Evolutionary conservation across 2,888 invertebrate genomes (phyloP).

Genomic region (Eristalinus sepulchralis): DNA sequence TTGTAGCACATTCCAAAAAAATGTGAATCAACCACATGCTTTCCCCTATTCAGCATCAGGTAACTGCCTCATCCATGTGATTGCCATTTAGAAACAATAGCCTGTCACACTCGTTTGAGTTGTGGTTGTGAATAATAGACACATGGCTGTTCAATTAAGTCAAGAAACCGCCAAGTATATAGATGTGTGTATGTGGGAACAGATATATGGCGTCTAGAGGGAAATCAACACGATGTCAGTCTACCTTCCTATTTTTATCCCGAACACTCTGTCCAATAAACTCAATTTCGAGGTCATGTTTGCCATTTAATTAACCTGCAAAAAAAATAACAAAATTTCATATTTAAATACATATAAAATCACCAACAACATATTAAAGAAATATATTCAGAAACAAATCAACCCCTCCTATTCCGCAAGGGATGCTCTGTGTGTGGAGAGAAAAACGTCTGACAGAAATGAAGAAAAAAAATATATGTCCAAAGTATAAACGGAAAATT

Average conservation of each 20-base stretch:
- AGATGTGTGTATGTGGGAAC: not conserved
- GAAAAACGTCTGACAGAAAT: not conserved
- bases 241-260: constrained; percentile 43
- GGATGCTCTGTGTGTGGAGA: constrained; percentile 16
- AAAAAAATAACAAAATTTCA: constrained; percentile 17
- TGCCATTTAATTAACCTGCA: constrained; percentile 57
- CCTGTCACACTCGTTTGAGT: not conserved
- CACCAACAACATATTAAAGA: constrained; percentile 3
- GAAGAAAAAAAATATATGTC: not conserved
- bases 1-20: too few species aligned
- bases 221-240: constrained; percentile 5
- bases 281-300: constrained; percentile 51
- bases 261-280: constrained; percentile 51
- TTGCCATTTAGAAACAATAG: not conserved
- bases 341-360: constrained; percentile 7
- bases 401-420: constrained; percentile 26
- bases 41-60: not conserved
- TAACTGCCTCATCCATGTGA: not conserved
- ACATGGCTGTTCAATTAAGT: constrained; percentile 13
- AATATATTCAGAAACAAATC: not conserved
- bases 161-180: constrained; percentile 12
- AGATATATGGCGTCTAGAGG: constrained; percentile 4
- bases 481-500: constrained; percentile 47
- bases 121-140: constrained; percentile 5
- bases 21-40: not conserved